Evolutionary conservation across 1,140 invertebrate species (phyloP), one percentile per base, ranked within the genome.

Genomic region (Eriocheir sinensis): DNA sequence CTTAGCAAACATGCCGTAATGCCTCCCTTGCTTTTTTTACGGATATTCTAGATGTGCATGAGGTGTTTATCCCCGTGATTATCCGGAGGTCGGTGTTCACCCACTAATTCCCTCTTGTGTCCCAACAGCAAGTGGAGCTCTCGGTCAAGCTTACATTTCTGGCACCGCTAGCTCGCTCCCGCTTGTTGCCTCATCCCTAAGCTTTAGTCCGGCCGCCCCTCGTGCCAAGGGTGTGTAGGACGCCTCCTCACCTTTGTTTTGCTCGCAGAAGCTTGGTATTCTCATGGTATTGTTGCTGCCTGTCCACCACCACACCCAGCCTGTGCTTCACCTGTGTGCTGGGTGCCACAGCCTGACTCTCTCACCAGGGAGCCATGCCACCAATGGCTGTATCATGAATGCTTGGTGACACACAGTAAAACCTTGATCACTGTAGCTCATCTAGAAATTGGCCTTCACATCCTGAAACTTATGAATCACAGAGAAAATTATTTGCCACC

Each of bases 141-240:
- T 72, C 40, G 83, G 36, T 30, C 53, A 53, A 93, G 92, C 85
- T 93, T 93, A 48, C 92, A 88, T 93, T 93, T 93, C 92, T 93
- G 83, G 92, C 85, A 89, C 48, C 34, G 40, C 48, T 93, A 88
- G 83, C 34, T n/a, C 60, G 53, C 79, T 36, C 72, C 6, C 88
- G 83, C 92, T 88, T 93, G 83, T 93, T 93, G 92, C 92, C 72
- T 81, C 44, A 48, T 53, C 88, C 83, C 48, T 93, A 93, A 44
- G 91, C 91, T 92, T 92, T 92, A 92, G 79, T 92, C 8, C 81
- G 32, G 60, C 60, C 60, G 17, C 60, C 60, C 60, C 60, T 6
- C n/a, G 60, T n/a, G 21, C 60, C 60, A 53, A 72, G 60, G 60
- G 60, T 72, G 60, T 72, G 60, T 72, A 72, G 60, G 60, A 53